phyloP scores from a whole-genome alignment of 2,888 invertebrate genomes.

The Melinopterus prodromus region DNA sequence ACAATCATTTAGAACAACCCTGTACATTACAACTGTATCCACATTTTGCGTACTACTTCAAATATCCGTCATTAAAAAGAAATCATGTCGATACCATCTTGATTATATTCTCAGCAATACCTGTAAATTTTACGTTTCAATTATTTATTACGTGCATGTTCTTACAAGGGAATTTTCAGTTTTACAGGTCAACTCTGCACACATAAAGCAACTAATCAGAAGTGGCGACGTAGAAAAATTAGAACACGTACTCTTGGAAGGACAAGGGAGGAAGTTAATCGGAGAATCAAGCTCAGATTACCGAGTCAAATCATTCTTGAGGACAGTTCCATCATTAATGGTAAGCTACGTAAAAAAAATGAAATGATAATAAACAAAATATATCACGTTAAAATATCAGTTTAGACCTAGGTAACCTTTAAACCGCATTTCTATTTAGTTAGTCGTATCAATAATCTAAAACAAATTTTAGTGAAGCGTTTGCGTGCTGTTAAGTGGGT shows the following conservation, averaged over 20 bases:
- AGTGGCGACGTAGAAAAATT: conserved; percentile 72
- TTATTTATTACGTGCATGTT: background rate
- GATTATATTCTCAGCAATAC: too few relatives aligned
- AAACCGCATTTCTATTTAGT: background rate
- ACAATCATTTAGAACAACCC: too few relatives aligned
- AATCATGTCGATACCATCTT: background rate
- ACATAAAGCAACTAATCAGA: conserved; percentile 65
- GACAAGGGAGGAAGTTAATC: conserved; percentile 72
- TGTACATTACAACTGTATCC: background rate
- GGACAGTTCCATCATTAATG: conserved; percentile 73
- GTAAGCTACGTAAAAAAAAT: conserved; percentile 59
- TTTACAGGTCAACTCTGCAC: conserved; percentile 63
- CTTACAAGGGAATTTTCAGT: conserved; percentile 53
- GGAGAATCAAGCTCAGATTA: conserved; percentile 71
- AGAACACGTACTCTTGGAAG: conserved; percentile 73
- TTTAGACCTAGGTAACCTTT: background rate
- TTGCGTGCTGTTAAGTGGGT: background rate
- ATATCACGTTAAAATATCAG: background rate
- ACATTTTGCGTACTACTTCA: background rate
- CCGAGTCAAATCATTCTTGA: conserved; percentile 70
- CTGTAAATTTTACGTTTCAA: background rate
- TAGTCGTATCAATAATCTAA: background rate
- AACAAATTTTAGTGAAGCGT: conserved; percentile 15
- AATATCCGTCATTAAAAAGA: background rate
- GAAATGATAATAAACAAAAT: background rate